Percentiles rank a stretch among this genome's conserved stretches.
phyloP scores from a whole-genome alignment of 2,888 invertebrate genomes.

The Ormyrus nitidulus region DNA sequence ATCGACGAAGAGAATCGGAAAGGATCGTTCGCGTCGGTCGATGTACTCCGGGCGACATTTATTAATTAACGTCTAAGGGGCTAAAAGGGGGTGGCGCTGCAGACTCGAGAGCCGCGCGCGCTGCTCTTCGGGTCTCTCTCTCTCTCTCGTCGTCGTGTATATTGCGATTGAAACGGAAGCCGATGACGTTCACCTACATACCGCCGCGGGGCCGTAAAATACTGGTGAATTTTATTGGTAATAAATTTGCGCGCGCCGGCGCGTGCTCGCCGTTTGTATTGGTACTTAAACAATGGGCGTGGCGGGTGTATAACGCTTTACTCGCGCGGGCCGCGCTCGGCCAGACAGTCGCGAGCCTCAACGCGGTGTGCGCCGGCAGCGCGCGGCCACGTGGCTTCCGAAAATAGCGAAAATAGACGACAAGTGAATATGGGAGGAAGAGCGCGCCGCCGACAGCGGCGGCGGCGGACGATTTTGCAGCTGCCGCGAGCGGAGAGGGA shows the following conservation, averaged over 20 bases:
- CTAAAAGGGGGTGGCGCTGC: neutral
- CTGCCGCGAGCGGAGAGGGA: constrained; percentile 14
- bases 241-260: constrained; percentile 67
- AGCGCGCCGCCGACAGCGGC: neutral
- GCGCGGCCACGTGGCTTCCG: constrained; percentile 48
- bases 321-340: constrained; percentile 9
- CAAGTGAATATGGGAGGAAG: constrained; percentile 18
- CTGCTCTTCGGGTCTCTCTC: constrained; percentile 14
- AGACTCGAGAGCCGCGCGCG: constrained; percentile 50
- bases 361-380: constrained; percentile 16
- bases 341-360: constrained; percentile 54
- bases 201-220: constrained; percentile 65
- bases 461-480: constrained; percentile 43
- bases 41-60: constrained; percentile 29
- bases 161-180: constrained; percentile 62
- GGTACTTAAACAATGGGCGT: constrained; percentile 64
- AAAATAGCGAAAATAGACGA: constrained; percentile 55
- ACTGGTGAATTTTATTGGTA: constrained; percentile 70
- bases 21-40: constrained; percentile 7
- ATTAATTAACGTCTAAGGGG: constrained; percentile 44
- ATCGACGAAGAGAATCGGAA: neutral
- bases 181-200: constrained; percentile 64
- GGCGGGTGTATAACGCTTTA: constrained; percentile 47
- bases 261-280: constrained; percentile 60
- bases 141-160: constrained; percentile 35